Base-by-base conservation (phyloP, 2,888 invertebrate genomes). In the Pandemis heparana region DNA sequence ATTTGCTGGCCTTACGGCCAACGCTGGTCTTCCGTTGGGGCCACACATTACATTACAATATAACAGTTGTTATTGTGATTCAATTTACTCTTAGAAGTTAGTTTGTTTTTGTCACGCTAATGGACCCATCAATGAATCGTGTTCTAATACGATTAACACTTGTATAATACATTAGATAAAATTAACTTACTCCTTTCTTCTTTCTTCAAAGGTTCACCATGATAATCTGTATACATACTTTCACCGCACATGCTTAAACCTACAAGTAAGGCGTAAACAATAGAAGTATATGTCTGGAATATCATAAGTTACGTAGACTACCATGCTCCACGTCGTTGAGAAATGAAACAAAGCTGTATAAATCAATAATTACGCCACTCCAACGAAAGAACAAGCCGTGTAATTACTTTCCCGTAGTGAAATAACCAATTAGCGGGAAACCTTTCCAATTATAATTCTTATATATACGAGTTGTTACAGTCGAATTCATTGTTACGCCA, bases 401-500 rank as follows among this genome's bases (percentile, higher is more conserved):
- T 41, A 51, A 43, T 66, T 64, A 64, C 48, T 61, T 67, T 43
- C 4, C 14, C 48, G 66, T 53, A 43, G 51, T 38, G 41, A 71
- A 71, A 67, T 67, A 61, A 71, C 66, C 71, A 71, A 71, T 71
- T 67, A 67, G 61, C 32, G 32, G 43, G 61, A 48, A 66, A 66
- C 60, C 48, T 61, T 61, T 39, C 51, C 41, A 67, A 67, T 71
- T 65, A 65, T 60, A 60, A 23, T 23, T 56, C 23, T 56, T 18
- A 56, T 56, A 56, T 56, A 12, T 56, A 10, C 56, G 56, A 56
- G 56, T 9, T 23, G 23, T 56, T 56, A 23, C 56, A 56, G 23
- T 56, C 23, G 56, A 18, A 53, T 53, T 53, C 53, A 6, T 53
- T 9, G 53, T 48, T 14, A 48, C n/a, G n/a, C n/a, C n/a, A n/a